A percentile compares a stretch with the other conserved stretches of the same genome.
phyloP scores from a whole-genome alignment of 2,888 invertebrate genomes.

The Apoda limacodes region DNA sequence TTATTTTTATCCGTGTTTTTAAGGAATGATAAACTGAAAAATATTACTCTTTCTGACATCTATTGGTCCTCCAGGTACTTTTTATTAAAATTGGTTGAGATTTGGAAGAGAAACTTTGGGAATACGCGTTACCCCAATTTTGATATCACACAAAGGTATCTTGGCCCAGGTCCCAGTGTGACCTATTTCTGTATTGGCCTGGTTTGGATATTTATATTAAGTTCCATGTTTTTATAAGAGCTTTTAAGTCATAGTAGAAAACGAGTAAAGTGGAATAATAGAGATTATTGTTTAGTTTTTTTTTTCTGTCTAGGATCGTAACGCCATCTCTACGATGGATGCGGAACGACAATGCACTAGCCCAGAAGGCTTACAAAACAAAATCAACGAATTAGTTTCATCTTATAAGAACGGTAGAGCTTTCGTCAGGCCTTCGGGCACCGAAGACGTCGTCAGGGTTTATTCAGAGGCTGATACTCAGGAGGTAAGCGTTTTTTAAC shows the following conservation, averaged over 20 bases:
- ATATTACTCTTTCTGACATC: no score
- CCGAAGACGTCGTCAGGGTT: constrained; percentile 95
- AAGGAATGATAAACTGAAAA: no score
- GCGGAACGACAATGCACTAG: constrained; percentile 86
- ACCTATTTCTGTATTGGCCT: not conserved
- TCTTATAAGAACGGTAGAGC: constrained; percentile 80
- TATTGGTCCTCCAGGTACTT: no score
- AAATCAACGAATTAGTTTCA: constrained; percentile 78
- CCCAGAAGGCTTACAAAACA: constrained; percentile 86
- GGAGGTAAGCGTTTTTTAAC: constrained; percentile 49
- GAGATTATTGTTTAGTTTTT: no score
- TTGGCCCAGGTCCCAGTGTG: no score
- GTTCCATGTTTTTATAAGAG: not conserved
- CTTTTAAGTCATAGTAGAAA: not conserved
- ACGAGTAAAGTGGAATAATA: no score
- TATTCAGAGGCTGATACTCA: constrained; percentile 93
- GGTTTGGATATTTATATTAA: not conserved
- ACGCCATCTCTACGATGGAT: constrained; percentile 85
- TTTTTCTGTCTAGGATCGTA: constrained; percentile 80
- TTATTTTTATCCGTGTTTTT: no score
- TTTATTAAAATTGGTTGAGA: no score
- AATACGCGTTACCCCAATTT: no score
- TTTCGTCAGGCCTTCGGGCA: constrained; percentile 97
- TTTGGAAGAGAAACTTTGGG: no score
- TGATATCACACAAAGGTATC: no score